Evolutionary conservation across 2,888 invertebrate species (phyloP).

Genomic region (Acheta domesticus): DNA sequence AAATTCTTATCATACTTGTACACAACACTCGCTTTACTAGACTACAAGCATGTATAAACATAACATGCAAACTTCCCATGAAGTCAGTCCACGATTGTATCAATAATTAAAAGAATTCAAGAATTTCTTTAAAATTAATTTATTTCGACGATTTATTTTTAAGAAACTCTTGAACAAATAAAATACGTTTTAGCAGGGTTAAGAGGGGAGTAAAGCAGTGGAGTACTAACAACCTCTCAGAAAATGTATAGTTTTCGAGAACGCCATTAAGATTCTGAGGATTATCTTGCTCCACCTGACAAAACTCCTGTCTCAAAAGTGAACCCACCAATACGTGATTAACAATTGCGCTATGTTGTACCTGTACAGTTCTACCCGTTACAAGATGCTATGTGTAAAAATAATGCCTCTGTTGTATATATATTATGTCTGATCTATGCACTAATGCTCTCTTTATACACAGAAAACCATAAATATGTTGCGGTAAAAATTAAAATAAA

Average conservation of each 20-base stretch:
- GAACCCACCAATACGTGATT: background rate
- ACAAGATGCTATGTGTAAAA: constrained; percentile 1
- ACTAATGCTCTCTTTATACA: background rate
- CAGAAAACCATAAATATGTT: constrained; percentile 10
- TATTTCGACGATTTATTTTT: background rate
- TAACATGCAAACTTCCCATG: constrained; percentile 1
- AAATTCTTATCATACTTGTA: too few relatives aligned
- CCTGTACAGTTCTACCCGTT: background rate
- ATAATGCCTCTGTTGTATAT: constrained; percentile 18
- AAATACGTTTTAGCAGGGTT: background rate
- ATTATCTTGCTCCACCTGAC: background rate
- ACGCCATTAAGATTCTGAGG: background rate
- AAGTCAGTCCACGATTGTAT: background rate
- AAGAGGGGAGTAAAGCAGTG: background rate
- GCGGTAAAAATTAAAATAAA: background rate
- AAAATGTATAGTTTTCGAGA: background rate
- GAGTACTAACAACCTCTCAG: background rate
- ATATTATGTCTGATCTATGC: background rate
- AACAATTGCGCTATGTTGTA: constrained; percentile 6
- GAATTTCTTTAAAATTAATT: background rate
- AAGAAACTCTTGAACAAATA: constrained; percentile 6
- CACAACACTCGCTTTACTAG: background rate
- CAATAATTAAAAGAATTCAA: background rate
- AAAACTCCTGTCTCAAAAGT: background rate
- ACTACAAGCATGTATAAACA: background rate